Evolutionary conservation across 2,888 invertebrate genomes (phyloP), one percentile per base, ranked within the genome.

Genomic region (Empis livida): DNA sequence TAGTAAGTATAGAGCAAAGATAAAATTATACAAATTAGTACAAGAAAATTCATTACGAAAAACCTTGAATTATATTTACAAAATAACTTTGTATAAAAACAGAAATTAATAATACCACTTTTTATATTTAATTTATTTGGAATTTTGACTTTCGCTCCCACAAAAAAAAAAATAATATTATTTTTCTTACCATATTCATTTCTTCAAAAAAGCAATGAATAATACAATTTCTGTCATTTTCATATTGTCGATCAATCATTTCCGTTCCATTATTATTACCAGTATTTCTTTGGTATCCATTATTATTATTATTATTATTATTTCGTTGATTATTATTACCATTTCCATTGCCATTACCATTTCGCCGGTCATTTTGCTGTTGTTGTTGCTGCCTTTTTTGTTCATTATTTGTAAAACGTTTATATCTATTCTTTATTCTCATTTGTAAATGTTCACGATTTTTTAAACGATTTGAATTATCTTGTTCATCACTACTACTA

Each of bases 121-220:
- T n/a, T n/a, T n/a, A n/a, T n/a, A n/a, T n/a, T n/a, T n/a, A n/a
- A n/a, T n/a, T n/a, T n/a, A n/a, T n/a, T n/a, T n/a, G n/a, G n/a
- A n/a, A 20, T 20, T 3, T 20, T 3, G 20, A 20, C 20, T 20
- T 20, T 20, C 20, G 20, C 20, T 20, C 20, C 5, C 4, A 20
- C 20, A 20, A 5, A 5, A 20, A 20, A 20, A 20, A 20, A 20
- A 5, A 5, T 20, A 20, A 20, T n/a, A n/a, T n/a, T 30, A 5
- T 41, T 20, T 11, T 35, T 56, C 65, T 64, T 67, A 82, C 84
- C 78, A 82, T 74, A 57, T 80, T 77, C 52, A 84, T 62, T 61
- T 80, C 76, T 49, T 78, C 76, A 59, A 84, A 75, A 58, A 85
- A 78, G 59, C 85, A 86, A 51, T 84, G 80, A 17, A 80, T 63